A percentile compares a stretch with the other conserved stretches of the same genome.
phyloP scores from a whole-genome alignment of 2,888 invertebrate genomes.

The Oegoconia quadripuncta region DNA sequence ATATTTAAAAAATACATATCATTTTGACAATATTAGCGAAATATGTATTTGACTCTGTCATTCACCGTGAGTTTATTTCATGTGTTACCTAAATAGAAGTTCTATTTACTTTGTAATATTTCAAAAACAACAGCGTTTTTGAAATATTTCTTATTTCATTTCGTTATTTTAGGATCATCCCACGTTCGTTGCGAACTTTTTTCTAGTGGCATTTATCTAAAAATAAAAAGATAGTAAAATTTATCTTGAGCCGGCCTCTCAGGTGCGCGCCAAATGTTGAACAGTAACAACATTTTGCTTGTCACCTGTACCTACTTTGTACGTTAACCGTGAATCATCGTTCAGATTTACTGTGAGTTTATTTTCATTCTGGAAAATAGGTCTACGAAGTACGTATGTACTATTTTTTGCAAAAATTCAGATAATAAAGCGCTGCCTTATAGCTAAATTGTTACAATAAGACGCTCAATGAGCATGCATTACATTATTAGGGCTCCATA shows the following conservation, averaged over 20 bases:
- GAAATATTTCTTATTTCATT: slow-evolving; percentile 1
- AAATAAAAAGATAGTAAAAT: slow-evolving; percentile 1
- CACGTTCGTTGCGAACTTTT: slow-evolving; percentile 43
- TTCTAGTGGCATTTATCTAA: slow-evolving; percentile 23
- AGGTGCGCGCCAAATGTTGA: slow-evolving; percentile 41
- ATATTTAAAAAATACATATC: too few species aligned
- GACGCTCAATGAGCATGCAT: too few species aligned
- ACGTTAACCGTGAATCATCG: slow-evolving; percentile 23
- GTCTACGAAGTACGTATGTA: too few species aligned
- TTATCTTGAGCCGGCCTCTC: slow-evolving; percentile 12
- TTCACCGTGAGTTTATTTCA: too few species aligned
- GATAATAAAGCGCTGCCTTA: too few species aligned
- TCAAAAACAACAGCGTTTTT: slow-evolving; percentile 6
- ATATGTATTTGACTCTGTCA: too few species aligned
- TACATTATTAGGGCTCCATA: too few species aligned
- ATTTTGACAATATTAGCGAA: too few species aligned
- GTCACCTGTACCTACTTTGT: slow-evolving; percentile 4
- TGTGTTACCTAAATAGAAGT: too few species aligned
- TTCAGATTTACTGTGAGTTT: background rate
- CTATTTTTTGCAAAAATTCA: too few species aligned
- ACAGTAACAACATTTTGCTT: slow-evolving; percentile 2
- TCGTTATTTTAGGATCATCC: slow-evolving; percentile 36
- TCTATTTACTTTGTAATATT: too few species aligned
- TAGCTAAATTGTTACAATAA: too few species aligned
- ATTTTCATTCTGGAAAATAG: background rate